Evolutionary conservation across 2,797 vertebrate genomes (phyloP).

Genomic region (Phyllotis vaccarum): DNA sequence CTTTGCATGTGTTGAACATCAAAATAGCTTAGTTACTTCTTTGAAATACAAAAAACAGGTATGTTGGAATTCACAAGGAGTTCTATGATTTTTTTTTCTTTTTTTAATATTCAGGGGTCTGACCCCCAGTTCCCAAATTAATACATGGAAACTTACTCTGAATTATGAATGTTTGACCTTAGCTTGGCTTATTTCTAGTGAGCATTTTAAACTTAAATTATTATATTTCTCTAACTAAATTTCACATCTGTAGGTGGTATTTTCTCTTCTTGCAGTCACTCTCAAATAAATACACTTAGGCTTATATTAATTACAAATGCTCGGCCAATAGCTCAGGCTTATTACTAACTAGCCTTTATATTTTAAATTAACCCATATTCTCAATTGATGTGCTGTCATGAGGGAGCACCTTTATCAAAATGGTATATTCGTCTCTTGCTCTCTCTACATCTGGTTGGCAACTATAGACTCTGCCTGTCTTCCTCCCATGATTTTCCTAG

Average conservation of each 20-base stretch:
- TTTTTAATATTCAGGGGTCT: neutral
- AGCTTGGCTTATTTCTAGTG: neutral
- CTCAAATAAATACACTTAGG: too few species aligned
- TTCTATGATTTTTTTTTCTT: neutral
- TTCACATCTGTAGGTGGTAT: neutral
- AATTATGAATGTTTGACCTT: neutral
- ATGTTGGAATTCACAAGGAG: neutral
- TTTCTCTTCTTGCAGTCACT: too few species aligned
- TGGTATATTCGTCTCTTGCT: too few species aligned
- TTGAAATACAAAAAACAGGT: neutral
- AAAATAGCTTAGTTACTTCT: neutral
- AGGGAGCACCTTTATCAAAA: too few species aligned
- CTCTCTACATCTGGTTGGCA: too few species aligned
- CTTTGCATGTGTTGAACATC: neutral
- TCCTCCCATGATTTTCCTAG: too few species aligned
- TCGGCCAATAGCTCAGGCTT: too few species aligned
- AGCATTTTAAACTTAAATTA: neutral
- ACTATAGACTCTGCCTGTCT: too few species aligned
- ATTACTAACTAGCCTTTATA: too few species aligned
- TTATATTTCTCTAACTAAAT: neutral
- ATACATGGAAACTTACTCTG: neutral
- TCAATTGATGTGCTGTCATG: too few species aligned
- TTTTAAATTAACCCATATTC: too few species aligned
- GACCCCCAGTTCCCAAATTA: neutral
- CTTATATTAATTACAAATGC: too few species aligned